Evolutionary conservation across 2,113 vertebrate genomes (phyloP).

Genomic region (Pangasianodon hypophthalmus): DNA sequence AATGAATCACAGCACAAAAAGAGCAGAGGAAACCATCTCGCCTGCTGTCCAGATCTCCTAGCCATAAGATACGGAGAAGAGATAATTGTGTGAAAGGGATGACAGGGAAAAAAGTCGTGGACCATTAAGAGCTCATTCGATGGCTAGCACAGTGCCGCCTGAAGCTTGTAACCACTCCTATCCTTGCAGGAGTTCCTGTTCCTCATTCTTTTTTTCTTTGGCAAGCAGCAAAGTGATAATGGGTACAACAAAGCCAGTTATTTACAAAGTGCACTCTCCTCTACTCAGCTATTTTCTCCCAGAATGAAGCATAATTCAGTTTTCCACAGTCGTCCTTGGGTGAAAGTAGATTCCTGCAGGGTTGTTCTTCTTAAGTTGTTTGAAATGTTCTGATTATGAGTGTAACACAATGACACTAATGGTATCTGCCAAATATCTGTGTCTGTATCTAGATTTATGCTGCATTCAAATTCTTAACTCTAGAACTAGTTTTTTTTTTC

Average conservation of each 20-base stretch:
- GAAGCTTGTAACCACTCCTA: not conserved
- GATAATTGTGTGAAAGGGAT: slow-evolving; percentile 20
- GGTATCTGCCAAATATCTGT: not conserved
- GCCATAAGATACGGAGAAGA: not conserved
- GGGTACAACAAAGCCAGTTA: slow-evolving; percentile 15
- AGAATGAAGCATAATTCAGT: not conserved
- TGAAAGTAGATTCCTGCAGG: not conserved
- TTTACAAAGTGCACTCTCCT: slow-evolving; percentile 1
- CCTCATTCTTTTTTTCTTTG: slow-evolving; percentile 6
- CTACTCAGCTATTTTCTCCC: not conserved
- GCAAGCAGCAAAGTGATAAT: not conserved
- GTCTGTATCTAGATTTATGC: not conserved
- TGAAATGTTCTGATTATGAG: not conserved
- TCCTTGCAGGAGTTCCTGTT: not conserved
- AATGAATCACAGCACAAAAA: slow-evolving; percentile 43
- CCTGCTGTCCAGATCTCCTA: slow-evolving; percentile 9
- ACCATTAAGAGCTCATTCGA: slow-evolving; percentile 2
- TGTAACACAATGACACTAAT: no score
- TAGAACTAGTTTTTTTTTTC: not conserved
- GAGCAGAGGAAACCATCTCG: not conserved
- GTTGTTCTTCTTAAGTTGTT: not conserved
- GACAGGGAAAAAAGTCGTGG: slow-evolving; percentile 4
- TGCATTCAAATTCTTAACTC: not conserved
- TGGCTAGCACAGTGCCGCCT: not conserved
- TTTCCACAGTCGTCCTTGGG: not conserved